Conservation (phyloP, 2,888 invertebrate genomes). For the Tenthredo scrophulariae region DNA sequence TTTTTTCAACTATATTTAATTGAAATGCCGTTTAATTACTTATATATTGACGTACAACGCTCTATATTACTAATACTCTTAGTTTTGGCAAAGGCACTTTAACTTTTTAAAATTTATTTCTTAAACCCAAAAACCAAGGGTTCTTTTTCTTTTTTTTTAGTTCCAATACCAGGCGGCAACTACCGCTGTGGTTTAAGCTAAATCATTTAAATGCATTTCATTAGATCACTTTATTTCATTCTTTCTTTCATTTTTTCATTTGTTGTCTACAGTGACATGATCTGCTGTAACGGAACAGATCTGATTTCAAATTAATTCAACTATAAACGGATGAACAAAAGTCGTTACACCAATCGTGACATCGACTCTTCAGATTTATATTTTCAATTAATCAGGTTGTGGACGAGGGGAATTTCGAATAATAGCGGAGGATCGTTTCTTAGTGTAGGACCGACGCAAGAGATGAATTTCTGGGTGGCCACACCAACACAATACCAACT, state of each 20-base stretch:
- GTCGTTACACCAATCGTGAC: conserved; percentile 18
- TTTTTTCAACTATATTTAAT: conserved; percentile 20
- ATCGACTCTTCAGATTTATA: conserved; percentile 11
- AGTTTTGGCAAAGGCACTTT: conserved; percentile 74
- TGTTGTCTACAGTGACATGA: background rate
- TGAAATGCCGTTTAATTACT: conserved; percentile 9
- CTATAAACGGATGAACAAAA: background rate
- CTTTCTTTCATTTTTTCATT: background rate
- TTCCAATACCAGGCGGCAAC: conserved; percentile 35
- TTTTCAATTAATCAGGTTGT: background rate
- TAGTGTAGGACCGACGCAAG: background rate
- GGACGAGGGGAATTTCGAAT: background rate
- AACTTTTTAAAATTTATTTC: conserved; percentile 63
- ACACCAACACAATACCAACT: background rate
- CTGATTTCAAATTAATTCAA: background rate
- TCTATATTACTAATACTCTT: conserved; percentile 61
- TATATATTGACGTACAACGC: conserved; percentile 50
- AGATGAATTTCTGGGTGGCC: background rate
- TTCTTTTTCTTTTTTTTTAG: conserved; percentile 53
- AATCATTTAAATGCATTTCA: conserved; percentile 36
- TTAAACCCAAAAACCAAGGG: conserved; percentile 57
- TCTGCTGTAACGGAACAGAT: background rate
- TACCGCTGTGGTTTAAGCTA: background rate
- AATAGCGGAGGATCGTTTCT: background rate
- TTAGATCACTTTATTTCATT: conserved; percentile 37